Base-by-base conservation (phyloP, 2,797 vertebrate species). In the Hirundo rustica region DNA sequence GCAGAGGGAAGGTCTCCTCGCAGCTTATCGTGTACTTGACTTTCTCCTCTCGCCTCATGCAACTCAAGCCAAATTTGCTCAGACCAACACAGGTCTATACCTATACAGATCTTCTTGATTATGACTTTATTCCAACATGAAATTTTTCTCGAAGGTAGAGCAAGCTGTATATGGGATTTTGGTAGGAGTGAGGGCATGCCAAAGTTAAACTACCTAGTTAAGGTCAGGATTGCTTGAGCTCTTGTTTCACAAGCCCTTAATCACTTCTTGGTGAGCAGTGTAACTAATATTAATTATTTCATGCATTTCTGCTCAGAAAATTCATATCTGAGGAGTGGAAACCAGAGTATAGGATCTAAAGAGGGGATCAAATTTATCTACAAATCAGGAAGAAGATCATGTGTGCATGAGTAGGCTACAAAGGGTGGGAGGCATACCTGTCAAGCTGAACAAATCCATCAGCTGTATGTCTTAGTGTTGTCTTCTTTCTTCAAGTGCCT, bases 251-350 rank as follows among this genome's bases (percentile, higher is more conserved):
- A 40, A 47, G 32, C 23, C 66, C 27, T 55, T 68, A 65, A 66
- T 15, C 29, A 12, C 78, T 75, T 88, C 36, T 74, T 53, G 16
- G 5, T 54, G n/a, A 77, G 68, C 72, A 67, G 5, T 61, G 4
- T 58, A 65, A 22, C 34, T 77, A 6, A 13, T 53, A 21, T 36
- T 40, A 72, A 22, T 36, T 55, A 2, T 65, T 89, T 62, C 14
- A 4, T 3, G 7, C 8, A 7, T 11, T 85, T 22, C 27, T 76
- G 25, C 45, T 88, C 13, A 42, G 48, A 89, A 89, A 36, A 66
- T n/a, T 66, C 15, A 3, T 1, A 0, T 66, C 7, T 36, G 32
- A 38, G 26, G 36, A 45, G 9, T 27, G 21, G 27, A 71, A 82
- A 79, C 11, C 4, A 15, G 34, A 61, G 5, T 14, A 6, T 53